Evolutionary conservation across 2,888 invertebrate genomes (phyloP).

Genomic region (Coleophora flavipennella): DNA sequence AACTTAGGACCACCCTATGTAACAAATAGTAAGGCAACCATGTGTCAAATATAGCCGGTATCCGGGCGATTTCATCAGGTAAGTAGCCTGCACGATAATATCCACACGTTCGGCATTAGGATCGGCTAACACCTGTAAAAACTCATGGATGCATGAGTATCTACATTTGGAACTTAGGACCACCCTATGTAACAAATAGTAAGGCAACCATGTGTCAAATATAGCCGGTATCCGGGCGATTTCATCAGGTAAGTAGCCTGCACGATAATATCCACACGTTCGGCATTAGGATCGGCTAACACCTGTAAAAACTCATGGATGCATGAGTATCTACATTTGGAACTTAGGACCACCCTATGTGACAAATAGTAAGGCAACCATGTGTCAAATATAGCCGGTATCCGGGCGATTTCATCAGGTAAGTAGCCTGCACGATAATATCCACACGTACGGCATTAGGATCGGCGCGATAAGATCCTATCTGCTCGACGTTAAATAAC

Average conservation of each 20-base stretch:
- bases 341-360: constrained; percentile 26
- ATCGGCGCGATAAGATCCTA: constrained; percentile 63
- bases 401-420: constrained; percentile 59
- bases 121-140: too few species aligned
- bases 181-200: constrained; percentile 31
- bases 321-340: too few species aligned
- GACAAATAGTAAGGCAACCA: constrained; percentile 26
- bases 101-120: constrained; percentile 68
- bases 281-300: constrained; percentile 59
- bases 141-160: too few species aligned
- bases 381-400: constrained; percentile 48
- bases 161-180: too few species aligned
- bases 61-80: constrained; percentile 59
- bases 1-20: constrained; percentile 28
- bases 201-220: constrained; percentile 42
- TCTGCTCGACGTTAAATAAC: constrained; percentile 66
- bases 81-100: constrained; percentile 55
- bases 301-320: too few species aligned
- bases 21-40: constrained; percentile 27
- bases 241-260: constrained; percentile 44
- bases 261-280: constrained; percentile 69
- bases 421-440: constrained; percentile 47
- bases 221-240: constrained; percentile 49
- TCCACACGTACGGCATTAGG: constrained; percentile 68
- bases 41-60: constrained; percentile 48